These are phyloP conservation scores for Gallinago undulata DNA, from an alignment of 2,113 vertebrate species.

Conservation along the genomic window DNA sequence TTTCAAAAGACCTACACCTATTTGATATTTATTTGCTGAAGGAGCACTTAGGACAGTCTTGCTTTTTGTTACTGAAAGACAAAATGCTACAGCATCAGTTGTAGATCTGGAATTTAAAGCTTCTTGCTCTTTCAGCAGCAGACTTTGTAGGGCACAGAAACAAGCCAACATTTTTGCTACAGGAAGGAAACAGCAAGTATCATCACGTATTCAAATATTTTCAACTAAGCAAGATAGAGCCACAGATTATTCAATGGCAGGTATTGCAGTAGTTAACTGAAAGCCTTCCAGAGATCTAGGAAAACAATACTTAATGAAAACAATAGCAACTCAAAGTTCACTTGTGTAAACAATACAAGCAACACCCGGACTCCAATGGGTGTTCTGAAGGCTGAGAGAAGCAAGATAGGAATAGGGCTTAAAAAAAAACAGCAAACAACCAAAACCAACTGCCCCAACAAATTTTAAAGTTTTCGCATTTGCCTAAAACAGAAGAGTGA, in stretches of 20 bases:
- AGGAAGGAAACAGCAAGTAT: background rate
- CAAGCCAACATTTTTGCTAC: background rate
- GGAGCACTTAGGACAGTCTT: background rate
- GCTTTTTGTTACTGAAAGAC: background rate
- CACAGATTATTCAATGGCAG: background rate
- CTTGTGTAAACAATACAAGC: background rate
- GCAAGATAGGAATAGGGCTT: background rate
- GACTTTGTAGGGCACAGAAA: background rate
- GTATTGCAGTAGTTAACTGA: background rate
- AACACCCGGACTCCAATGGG: background rate
- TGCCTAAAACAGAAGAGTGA: background rate
- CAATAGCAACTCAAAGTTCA: background rate
- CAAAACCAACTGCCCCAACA: background rate
- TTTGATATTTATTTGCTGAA: background rate
- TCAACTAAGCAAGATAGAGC: background rate
- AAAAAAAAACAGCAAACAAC: background rate
- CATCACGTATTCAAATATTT: background rate
- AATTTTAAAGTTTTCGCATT: background rate
- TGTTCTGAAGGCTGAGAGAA: background rate
- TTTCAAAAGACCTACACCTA: background rate
- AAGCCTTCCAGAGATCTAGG: background rate
- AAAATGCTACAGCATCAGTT: background rate
- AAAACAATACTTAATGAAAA: slow-evolving; percentile 6
- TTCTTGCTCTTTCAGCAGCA: background rate
- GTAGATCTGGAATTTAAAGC: background rate